These are phyloP conservation scores for Chromis chromis DNA, from an alignment of 2,797 vertebrate genomes.

Conservation along the genomic window DNA sequence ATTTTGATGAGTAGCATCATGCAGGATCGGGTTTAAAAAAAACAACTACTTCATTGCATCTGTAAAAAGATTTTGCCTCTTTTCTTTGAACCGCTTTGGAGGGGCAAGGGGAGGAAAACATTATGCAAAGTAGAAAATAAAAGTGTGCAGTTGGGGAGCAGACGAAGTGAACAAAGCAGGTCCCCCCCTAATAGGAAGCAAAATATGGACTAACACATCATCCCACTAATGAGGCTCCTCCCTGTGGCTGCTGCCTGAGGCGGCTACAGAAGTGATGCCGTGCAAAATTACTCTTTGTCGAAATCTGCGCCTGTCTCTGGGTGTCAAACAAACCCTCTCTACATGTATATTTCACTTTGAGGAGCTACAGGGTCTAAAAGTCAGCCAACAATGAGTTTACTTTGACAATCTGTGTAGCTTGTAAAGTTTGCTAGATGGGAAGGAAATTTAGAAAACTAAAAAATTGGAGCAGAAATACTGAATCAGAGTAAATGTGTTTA, in stretches of 20 bases:
- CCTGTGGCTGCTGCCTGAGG: slow-evolving; percentile 29
- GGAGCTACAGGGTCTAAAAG: too few species aligned
- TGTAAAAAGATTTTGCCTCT: slow-evolving; percentile 9
- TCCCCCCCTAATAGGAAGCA: background rate
- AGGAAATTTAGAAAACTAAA: too few species aligned
- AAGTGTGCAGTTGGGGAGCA: slow-evolving; percentile 7
- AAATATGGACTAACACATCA: slow-evolving; percentile 28
- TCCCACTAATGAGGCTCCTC: slow-evolving; percentile 43
- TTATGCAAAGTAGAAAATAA: slow-evolving; percentile 25
- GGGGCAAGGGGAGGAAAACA: background rate
- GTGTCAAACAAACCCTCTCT: background rate
- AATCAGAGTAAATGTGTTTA: too few species aligned
- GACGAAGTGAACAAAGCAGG: slow-evolving; percentile 7
- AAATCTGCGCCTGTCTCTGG: background rate
- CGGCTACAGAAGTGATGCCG: slow-evolving; percentile 24
- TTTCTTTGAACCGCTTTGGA: slow-evolving; percentile 24
- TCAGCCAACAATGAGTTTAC: too few species aligned
- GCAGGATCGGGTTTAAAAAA: slow-evolving; percentile 2
- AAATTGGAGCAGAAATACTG: too few species aligned
- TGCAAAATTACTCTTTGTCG: background rate
- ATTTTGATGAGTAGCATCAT: slow-evolving; percentile 22
- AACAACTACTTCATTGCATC: background rate
- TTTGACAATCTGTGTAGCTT: too few species aligned
- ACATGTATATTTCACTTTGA: background rate
- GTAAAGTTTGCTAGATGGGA: too few species aligned